phyloP scores from a whole-genome alignment of 2,888 invertebrate species.

The Papilio gigon region DNA sequence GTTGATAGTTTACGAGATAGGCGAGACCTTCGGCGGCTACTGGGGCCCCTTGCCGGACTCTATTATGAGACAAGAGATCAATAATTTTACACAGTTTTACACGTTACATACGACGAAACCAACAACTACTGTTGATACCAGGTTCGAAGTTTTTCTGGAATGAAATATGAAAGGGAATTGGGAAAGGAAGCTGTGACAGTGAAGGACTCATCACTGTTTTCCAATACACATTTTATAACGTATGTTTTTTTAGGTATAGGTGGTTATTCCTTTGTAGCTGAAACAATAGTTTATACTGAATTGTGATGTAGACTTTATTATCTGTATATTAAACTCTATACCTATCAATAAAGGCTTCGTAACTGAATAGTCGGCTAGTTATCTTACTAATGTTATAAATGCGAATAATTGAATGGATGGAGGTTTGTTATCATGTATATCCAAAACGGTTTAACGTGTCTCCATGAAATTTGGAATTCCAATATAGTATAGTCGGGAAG shows the following conservation, averaged over 20 bases:
- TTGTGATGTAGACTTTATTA: no score
- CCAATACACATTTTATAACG: neutral
- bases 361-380: no score
- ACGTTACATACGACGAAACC: constrained; percentile 56
- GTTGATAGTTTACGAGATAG: constrained; percentile 66
- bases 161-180: neutral
- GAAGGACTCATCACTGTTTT: neutral
- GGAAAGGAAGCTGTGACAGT: neutral
- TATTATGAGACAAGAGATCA: constrained; percentile 47
- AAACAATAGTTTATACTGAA: no score
- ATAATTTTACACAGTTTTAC: constrained; percentile 51
- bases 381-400: no score
- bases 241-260: neutral
- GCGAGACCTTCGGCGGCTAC: constrained; percentile 73
- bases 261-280: neutral
- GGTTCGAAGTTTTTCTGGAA: neutral
- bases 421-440: no score
- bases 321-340: no score
- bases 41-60: constrained; percentile 68
- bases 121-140: constrained; percentile 42
- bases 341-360: no score
- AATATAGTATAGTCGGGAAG: no score
- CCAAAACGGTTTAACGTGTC: no score
- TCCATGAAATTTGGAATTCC: no score
- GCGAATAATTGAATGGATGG: no score